Percentiles rank a stretch among this genome's conserved stretches.
These are phyloP conservation scores for Struthidea cinerea DNA, from an alignment of 2,113 vertebrate species.

Conservation along the genomic window DNA sequence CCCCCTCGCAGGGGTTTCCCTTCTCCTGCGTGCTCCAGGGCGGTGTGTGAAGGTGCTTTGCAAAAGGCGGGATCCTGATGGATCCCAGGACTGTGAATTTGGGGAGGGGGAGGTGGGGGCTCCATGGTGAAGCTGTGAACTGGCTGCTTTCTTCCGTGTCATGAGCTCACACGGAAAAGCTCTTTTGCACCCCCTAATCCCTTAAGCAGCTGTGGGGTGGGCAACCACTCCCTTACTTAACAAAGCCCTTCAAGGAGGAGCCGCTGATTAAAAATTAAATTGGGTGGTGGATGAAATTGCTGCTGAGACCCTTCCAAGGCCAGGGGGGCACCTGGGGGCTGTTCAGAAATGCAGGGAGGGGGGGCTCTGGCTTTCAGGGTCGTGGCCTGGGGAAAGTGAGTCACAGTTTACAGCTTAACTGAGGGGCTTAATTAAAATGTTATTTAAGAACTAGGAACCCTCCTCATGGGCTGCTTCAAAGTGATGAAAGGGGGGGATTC, in stretches of 20 bases:
- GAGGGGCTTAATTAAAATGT: slow-evolving; percentile 12
- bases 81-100: neutral
- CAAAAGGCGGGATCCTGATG: neutral
- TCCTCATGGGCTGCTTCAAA: neutral
- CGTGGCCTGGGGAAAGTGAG: slow-evolving; percentile 29
- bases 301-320: neutral
- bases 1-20: rapidly evolving
- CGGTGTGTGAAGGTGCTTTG: neutral
- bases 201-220: neutral
- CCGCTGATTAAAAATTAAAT: neutral
- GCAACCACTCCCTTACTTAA: neutral
- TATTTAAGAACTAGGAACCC: neutral
- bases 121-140: neutral
- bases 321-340: rapidly evolving
- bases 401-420: neutral
- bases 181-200: slow-evolving; percentile 26
- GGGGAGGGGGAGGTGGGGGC: neutral
- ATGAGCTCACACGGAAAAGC: neutral
- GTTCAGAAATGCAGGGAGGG: rapidly evolving
- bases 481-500: neutral
- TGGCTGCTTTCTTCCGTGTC: neutral
- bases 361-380: neutral
- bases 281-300: neutral
- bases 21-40: rapidly evolving
- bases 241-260: neutral